These are phyloP conservation scores for Pangasius djambal DNA, from an alignment of 2,797 vertebrate genomes.

Conservation along the genomic window DNA sequence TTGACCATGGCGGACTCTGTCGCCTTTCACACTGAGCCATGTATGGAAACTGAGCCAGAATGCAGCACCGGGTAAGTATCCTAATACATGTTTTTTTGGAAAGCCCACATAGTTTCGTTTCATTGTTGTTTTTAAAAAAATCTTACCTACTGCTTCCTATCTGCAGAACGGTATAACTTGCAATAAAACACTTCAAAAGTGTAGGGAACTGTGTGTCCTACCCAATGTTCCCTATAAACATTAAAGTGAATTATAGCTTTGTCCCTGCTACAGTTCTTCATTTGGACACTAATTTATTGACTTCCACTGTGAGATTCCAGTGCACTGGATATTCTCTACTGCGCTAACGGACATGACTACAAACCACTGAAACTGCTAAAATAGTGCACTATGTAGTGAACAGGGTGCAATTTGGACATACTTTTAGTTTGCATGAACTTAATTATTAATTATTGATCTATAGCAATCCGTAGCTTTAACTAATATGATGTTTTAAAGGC, in stretches of 20 bases:
- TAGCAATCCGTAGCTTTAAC: neutral
- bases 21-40: conserved; percentile 44
- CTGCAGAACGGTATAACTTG: neutral
- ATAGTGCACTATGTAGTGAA: neutral
- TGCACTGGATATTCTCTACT: neutral
- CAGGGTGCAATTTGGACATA: neutral
- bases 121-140: neutral
- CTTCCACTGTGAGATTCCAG: neutral
- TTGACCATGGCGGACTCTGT: conserved; percentile 57
- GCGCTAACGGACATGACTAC: neutral
- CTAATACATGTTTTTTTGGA: neutral
- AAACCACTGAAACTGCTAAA: neutral
- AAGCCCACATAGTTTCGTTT: neutral
- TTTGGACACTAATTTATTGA: neutral
- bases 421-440: neutral
- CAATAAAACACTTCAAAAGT: neutral
- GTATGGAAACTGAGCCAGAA: conserved; percentile 55
- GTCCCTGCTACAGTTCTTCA: neutral
- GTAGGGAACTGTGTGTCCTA: neutral
- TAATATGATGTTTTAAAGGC: neutral
- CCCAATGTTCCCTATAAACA: neutral
- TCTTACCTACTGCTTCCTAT: neutral
- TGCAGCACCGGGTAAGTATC: conserved; percentile 60
- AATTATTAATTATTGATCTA: neutral
- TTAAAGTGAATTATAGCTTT: neutral